These are phyloP conservation scores for Donacobius atricapilla DNA, from an alignment of 2,113 vertebrate genomes.

Conservation along the genomic window DNA sequence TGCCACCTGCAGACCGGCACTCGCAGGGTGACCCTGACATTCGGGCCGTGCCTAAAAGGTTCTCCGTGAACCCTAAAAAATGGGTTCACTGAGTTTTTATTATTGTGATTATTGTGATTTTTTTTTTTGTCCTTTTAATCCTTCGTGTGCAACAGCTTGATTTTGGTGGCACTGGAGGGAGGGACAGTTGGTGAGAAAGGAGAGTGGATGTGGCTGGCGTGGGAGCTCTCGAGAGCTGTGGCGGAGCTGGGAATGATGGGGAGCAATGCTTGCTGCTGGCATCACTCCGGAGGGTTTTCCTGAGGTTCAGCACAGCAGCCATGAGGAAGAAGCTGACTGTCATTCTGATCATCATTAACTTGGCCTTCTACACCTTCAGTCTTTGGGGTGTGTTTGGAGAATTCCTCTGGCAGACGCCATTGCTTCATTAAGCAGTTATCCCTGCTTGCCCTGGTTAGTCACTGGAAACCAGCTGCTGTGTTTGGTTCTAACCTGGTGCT, in stretches of 20 bases:
- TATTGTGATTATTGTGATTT: not conserved
- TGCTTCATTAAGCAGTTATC: not conserved
- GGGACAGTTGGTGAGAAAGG: not conserved
- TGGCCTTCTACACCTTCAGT: not conserved
- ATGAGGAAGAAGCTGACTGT: not conserved
- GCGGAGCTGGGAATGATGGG: not conserved
- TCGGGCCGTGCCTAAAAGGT: not conserved
- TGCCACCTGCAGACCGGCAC: not conserved
- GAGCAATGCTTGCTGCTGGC: not conserved
- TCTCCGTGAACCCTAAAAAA: not conserved
- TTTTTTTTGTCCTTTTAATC: not conserved
- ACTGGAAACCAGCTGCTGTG: not conserved
- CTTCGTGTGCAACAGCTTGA: not conserved
- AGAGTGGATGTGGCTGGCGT: rapidly evolving
- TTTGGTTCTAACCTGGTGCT: not conserved
- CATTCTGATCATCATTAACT: not conserved
- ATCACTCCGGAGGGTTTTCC: not conserved
- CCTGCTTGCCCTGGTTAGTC: not conserved
- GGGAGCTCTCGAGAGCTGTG: not conserved
- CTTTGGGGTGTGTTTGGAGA: not conserved
- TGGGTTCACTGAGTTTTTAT: not conserved
- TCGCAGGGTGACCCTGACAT: not conserved
- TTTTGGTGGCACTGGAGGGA: not conserved
- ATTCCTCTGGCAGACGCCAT: not conserved
- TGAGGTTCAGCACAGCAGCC: not conserved